These are phyloP conservation scores for Notothenia rossii DNA, from an alignment of 2,113 vertebrate species.

Conservation along the genomic window DNA sequence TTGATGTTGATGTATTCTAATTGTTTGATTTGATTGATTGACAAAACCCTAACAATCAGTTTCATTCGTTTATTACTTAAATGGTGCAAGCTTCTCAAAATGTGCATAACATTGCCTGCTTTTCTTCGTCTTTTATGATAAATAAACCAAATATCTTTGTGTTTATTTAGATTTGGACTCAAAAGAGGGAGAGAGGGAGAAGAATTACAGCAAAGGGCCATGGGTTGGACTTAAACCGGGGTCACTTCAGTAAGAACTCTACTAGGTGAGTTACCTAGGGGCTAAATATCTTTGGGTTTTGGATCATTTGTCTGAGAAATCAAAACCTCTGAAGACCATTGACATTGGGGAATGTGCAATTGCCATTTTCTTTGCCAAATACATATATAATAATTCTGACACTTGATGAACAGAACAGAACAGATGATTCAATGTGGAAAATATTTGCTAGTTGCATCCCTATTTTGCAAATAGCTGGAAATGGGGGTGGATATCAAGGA, in stretches of 20 bases:
- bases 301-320: not conserved
- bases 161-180: no score
- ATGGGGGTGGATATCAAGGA: slow-evolving; percentile 1
- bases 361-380: not conserved
- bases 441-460: not conserved
- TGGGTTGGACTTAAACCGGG: no score
- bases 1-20: not conserved
- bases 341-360: not conserved
- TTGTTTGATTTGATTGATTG: not conserved
- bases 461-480: not conserved
- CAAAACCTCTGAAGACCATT: not conserved
- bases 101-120: not conserved
- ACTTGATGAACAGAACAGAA: not conserved
- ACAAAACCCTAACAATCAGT: not conserved
- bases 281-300: not conserved
- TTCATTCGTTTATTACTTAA: not conserved
- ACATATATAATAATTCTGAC: no score
- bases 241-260: no score
- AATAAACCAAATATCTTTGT: no score
- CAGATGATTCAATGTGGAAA: not conserved
- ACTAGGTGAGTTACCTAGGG: no score
- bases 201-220: no score
- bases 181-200: no score
- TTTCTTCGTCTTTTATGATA: not conserved
- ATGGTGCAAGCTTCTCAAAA: not conserved